Evolutionary conservation across 1,140 invertebrate genomes (phyloP).

Genomic region (Drosophila jambulina): DNA sequence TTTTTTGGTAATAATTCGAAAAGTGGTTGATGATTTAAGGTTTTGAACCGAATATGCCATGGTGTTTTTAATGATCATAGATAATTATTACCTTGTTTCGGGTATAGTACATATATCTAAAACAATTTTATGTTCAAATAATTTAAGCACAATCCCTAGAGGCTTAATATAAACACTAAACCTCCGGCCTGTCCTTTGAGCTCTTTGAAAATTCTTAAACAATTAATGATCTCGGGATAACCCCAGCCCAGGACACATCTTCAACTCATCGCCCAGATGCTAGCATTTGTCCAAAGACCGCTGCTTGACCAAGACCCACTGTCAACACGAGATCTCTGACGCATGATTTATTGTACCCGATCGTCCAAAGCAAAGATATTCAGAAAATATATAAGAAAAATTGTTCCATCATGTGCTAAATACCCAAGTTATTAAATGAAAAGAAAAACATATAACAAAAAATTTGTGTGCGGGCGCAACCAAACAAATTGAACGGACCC

Average conservation of each 20-base stretch:
- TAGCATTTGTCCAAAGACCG: conserved; percentile 27
- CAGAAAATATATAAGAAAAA: conserved; percentile 45
- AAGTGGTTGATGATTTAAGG: background rate
- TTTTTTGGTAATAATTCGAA: background rate
- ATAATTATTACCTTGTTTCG: background rate
- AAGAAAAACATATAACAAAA: conserved; percentile 27
- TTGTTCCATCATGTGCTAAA: conserved; percentile 79
- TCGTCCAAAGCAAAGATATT: conserved; percentile 19
- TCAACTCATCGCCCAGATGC: conserved; percentile 9
- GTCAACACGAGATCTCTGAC: conserved; percentile 38
- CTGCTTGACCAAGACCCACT: conserved; percentile 42
- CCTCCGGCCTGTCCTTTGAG: too few species aligned
- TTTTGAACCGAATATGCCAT: background rate
- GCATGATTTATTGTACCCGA: conserved; percentile 51
- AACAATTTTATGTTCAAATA: background rate
- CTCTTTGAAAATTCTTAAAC: background rate
- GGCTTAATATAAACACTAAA: background rate
- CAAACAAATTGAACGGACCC: conserved; percentile 60
- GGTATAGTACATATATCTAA: background rate
- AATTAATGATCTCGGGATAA: background rate
- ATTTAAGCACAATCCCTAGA: background rate
- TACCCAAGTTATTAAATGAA: conserved; percentile 47
- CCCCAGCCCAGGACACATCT: background rate
- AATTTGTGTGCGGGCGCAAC: conserved; percentile 66
- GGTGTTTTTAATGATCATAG: background rate